Evolutionary conservation across 1,140 invertebrate species (phyloP).

Genomic region (Polyergus mexicanus): DNA sequence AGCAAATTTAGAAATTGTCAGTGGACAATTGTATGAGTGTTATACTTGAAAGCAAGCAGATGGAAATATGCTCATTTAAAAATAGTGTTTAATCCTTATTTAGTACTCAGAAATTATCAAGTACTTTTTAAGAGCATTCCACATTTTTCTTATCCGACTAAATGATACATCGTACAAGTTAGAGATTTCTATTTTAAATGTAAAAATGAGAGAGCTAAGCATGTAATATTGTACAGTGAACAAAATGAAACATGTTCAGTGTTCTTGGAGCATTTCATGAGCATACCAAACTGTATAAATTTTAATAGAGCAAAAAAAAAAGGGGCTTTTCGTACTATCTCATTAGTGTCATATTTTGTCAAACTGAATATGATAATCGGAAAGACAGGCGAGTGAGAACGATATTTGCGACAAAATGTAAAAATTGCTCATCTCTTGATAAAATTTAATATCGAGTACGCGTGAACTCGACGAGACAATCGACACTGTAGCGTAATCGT

Average conservation of each 20-base stretch:
- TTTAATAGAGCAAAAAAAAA: background rate
- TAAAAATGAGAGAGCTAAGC: background rate
- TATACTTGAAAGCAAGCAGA: background rate
- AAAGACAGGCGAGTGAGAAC: background rate
- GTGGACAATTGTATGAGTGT: background rate
- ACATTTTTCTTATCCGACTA: background rate
- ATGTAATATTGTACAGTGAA: background rate
- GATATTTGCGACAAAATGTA: background rate
- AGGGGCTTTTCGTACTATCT: background rate
- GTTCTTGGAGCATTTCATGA: background rate
- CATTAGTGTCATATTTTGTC: background rate
- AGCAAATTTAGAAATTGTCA: constrained; percentile 8
- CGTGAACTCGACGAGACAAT: background rate
- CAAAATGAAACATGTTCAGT: background rate
- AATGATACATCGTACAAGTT: background rate
- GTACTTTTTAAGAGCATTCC: background rate
- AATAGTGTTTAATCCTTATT: background rate
- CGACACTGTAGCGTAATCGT: background rate
- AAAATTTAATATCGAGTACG: background rate
- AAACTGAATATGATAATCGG: background rate
- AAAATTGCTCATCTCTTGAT: background rate
- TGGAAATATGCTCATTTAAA: background rate
- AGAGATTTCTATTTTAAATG: background rate
- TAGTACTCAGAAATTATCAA: background rate
- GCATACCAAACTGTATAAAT: background rate